phyloP scores from a whole-genome alignment of 2,797 vertebrate species.

The Lutjanus campechanus region DNA sequence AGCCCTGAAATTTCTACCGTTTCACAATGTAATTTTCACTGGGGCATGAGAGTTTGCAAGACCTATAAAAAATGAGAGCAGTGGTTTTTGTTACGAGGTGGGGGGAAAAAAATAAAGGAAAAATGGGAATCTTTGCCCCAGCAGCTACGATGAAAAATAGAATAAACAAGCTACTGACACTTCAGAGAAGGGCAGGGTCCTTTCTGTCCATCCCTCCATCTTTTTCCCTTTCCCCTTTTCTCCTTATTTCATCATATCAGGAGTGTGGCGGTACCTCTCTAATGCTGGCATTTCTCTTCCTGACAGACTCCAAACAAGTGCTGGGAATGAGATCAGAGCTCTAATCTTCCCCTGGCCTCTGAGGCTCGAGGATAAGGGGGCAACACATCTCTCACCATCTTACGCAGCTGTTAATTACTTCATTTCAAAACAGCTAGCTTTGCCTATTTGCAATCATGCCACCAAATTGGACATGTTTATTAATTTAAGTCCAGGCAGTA shows the following conservation, averaged over 20 bases:
- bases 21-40: conserved; percentile 99
- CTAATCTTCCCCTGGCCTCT: conserved; percentile 98
- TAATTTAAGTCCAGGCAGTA: conserved; percentile 52
- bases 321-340: conserved; percentile 98
- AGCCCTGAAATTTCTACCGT: conserved; percentile 95
- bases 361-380: conserved; percentile 90
- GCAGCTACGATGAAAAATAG: conserved; percentile 91
- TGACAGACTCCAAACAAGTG: conserved; percentile 99
- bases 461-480: conserved; percentile 53
- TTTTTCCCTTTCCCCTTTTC: conserved; percentile 82
- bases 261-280: conserved; percentile 97
- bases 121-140: conserved; percentile 84
- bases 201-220: conserved; percentile 83
- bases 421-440: conserved; percentile 92
- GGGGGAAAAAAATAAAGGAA: conserved; percentile 65
- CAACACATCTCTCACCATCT: conserved; percentile 84
- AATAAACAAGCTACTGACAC: conserved; percentile 89
- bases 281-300: conserved; percentile 99
- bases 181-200: conserved; percentile 85
- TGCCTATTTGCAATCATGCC: conserved; percentile 64
- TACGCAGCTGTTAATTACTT: conserved; percentile 94
- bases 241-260: conserved; percentile 99
- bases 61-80: conserved; percentile 93
- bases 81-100: conserved; percentile 77
- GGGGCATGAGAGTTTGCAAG: conserved; percentile 95